Evolutionary conservation across 2,113 vertebrate genomes (phyloP), one percentile per base, ranked within the genome.

Genomic region (human): DNA sequence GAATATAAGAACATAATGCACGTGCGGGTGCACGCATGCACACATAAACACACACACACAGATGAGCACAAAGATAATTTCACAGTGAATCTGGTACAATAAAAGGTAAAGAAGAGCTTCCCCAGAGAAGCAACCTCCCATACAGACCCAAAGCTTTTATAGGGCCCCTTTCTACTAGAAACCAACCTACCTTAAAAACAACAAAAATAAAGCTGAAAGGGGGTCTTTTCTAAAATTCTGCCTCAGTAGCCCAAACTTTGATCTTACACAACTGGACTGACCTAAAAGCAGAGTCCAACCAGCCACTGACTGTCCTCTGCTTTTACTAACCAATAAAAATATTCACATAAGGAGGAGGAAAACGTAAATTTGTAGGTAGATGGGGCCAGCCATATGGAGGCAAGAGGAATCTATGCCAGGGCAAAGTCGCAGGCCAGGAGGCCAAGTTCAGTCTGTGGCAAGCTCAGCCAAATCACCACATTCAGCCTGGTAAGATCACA

Each of bases 171-270:
- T 80, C 78, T 70, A 55, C 4, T 27, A 76, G 43, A 89, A 86
- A 85, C 86, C 50, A 86, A 43, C 11, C 7, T 45, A 32, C 8
- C 43, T 92, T 87, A 76, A 75, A 43, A 70, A 86, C 7, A 89
- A 61, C 45, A 27, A 5, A 85, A 64, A 75, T 52, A 61, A 66
- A 93, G 6, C 8, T 27, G 55, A 78, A 75, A 45, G n/a, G n/a
- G 10, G 25, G 3, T 66, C 50, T 81, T 90, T 79, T 52, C 18
- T 48, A 90, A 94, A 82, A 91, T 93, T 82, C 23, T 96, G 79
- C 59, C 23, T 75, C 4, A 7, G 5, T 25, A 80, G 59, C 3
- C 11, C 78, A 92, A 79, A 23, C 30, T 92, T 89, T 30, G 61
- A 64, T 52, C 50, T 92, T 97, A 73, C 11, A 87, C 78, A 93